Evolutionary conservation across 2,113 vertebrate species (phyloP).

Genomic region (Podiceps cristatus): DNA sequence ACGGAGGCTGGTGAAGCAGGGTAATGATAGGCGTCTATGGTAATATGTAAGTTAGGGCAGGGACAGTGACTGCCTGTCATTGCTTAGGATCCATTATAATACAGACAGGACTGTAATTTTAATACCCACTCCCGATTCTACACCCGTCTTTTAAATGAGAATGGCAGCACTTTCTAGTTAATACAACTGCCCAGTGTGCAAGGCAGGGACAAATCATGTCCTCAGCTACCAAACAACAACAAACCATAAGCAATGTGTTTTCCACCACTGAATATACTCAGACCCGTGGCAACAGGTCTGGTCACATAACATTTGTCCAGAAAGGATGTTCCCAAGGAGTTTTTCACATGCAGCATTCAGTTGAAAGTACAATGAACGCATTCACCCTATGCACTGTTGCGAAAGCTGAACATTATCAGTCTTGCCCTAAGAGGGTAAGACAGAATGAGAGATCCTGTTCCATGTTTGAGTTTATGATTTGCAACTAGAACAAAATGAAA

Average conservation of each 20-base stretch:
- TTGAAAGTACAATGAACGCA: not conserved
- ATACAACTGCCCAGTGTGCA: accelerated
- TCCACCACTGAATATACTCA: not conserved
- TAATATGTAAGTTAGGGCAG: not conserved
- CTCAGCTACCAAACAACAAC: not conserved
- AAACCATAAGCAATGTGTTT: not conserved
- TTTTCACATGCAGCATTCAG: not conserved
- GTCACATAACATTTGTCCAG: not conserved
- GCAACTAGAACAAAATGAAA: not conserved
- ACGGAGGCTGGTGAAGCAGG: accelerated
- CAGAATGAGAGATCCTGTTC: not conserved
- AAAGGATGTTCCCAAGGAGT: not conserved
- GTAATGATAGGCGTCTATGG: not conserved
- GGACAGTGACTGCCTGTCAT: not conserved
- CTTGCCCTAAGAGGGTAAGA: not conserved
- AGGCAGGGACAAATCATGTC: not conserved
- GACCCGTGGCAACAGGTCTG: not conserved
- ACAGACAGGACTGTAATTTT: not conserved
- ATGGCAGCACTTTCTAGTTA: not conserved
- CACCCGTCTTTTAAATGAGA: not conserved
- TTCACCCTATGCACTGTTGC: accelerated
- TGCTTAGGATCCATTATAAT: not conserved
- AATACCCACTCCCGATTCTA: not conserved
- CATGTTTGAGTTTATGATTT: not conserved
- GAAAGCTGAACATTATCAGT: not conserved